phyloP scores from a whole-genome alignment of 2,113 vertebrate genomes.

The Mirounga angustirostris region DNA sequence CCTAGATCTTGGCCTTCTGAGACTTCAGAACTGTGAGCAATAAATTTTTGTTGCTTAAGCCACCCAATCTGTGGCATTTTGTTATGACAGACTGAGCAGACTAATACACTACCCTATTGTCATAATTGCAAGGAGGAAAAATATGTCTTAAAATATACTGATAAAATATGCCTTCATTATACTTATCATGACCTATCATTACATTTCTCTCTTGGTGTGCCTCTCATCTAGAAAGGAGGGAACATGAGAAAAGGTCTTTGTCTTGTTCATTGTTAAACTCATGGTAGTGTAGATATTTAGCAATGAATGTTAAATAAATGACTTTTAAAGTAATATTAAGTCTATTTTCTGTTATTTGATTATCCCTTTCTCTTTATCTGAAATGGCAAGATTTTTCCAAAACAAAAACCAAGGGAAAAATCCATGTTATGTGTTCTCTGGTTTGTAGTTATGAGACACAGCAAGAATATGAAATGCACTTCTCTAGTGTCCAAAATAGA shows the following conservation, averaged over 20 bases:
- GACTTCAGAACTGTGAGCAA: not conserved
- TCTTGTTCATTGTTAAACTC: not conserved
- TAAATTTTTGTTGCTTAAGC: not conserved
- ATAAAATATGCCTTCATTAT: not conserved
- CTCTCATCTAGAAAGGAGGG: not conserved
- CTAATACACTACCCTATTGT: not conserved
- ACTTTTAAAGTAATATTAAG: conserved; percentile 1
- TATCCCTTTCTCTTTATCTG: not conserved
- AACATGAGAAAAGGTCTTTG: not conserved
- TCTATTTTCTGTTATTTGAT: not conserved
- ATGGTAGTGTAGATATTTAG: not conserved
- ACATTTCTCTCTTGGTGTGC: not conserved
- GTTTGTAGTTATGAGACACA: conserved; percentile 31
- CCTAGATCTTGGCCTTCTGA: not conserved
- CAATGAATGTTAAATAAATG: not conserved
- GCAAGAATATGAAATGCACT: conserved; percentile 37
- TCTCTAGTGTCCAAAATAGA: conserved; percentile 46
- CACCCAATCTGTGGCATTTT: not conserved
- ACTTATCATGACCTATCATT: not conserved
- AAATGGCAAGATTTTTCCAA: conserved; percentile 59
- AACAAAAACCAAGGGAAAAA: not conserved
- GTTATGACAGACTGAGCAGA: not conserved
- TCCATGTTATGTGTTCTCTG: not conserved
- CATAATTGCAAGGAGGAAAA: not conserved
- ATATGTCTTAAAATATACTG: not conserved